phyloP scores from a whole-genome alignment of 2,888 invertebrate genomes.

The Chaetogeoica ovagalla region DNA sequence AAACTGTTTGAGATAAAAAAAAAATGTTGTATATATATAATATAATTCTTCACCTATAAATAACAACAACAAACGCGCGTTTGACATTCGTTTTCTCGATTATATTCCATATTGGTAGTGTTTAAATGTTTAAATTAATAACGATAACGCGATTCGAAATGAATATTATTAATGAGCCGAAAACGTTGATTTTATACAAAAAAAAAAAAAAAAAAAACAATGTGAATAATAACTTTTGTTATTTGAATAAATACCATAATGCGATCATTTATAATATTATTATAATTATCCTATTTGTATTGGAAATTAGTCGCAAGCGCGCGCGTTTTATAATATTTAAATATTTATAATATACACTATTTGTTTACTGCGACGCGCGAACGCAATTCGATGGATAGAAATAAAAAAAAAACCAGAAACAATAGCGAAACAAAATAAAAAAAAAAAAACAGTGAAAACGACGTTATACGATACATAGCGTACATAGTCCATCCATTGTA shows the following conservation, averaged over 20 bases:
- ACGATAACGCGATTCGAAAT: slow-evolving; percentile 26
- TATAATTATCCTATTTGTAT: slow-evolving; percentile 18
- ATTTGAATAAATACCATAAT: slow-evolving; percentile 8
- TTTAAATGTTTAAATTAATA: slow-evolving; percentile 11
- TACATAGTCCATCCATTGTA: no score
- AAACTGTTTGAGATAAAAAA: slow-evolving; percentile 16
- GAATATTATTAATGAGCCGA: slow-evolving; percentile 18
- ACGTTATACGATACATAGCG: no score
- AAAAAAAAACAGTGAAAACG: no score
- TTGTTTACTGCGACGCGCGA: no score
- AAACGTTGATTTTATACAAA: not conserved
- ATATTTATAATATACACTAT: no score
- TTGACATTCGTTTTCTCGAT: not conserved
- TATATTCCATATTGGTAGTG: not conserved
- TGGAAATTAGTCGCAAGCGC: not conserved
- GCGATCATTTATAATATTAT: slow-evolving; percentile 24
- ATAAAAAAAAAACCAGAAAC: no score
- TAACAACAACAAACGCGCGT: not conserved
- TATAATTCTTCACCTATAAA: slow-evolving; percentile 29
- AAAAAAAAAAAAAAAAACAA: no score
- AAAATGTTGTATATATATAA: not conserved
- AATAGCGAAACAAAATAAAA: no score
- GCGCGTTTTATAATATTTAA: no score
- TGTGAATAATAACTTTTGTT: slow-evolving; percentile 16
- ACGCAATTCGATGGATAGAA: no score